These are phyloP conservation scores for Marcusenius ussheri DNA, from an alignment of 2,113 vertebrate species.

Conservation along the genomic window DNA sequence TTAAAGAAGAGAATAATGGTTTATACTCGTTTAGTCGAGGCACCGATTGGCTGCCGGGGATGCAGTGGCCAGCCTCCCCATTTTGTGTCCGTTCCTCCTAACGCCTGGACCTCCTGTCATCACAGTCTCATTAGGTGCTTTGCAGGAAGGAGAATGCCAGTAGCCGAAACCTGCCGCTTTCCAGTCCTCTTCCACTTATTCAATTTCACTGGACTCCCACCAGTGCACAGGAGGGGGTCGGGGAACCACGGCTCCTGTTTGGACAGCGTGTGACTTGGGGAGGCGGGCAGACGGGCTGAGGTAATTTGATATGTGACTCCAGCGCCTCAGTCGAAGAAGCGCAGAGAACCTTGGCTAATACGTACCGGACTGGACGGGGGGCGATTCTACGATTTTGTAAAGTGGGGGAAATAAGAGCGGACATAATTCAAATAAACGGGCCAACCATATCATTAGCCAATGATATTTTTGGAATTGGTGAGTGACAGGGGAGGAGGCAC, in stretches of 20 bases:
- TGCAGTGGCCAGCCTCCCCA: neutral
- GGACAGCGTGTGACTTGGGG: neutral
- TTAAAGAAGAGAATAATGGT: neutral
- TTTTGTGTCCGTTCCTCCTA: neutral
- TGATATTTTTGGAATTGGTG: neutral
- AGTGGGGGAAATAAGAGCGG: neutral
- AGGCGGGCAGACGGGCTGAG: neutral
- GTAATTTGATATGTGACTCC: neutral
- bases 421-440: neutral
- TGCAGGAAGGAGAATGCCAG: neutral
- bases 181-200: neutral
- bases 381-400: neutral
- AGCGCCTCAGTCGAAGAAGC: neutral
- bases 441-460: neutral
- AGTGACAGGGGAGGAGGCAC: neutral
- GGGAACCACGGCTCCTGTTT: neutral
- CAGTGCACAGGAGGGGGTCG: neutral
- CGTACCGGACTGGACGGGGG: neutral
- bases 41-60: neutral
- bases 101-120: neutral
- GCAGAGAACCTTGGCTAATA: neutral
- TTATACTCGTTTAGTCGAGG: neutral
- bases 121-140: slow-evolving; percentile 4
- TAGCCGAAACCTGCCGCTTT: neutral
- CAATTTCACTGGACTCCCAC: neutral